A percentile compares a stretch with the other conserved stretches of the same genome.
Evolutionary conservation across 2,888 invertebrate genomes (phyloP).

Genomic region (Drosophila anomalipes): DNA sequence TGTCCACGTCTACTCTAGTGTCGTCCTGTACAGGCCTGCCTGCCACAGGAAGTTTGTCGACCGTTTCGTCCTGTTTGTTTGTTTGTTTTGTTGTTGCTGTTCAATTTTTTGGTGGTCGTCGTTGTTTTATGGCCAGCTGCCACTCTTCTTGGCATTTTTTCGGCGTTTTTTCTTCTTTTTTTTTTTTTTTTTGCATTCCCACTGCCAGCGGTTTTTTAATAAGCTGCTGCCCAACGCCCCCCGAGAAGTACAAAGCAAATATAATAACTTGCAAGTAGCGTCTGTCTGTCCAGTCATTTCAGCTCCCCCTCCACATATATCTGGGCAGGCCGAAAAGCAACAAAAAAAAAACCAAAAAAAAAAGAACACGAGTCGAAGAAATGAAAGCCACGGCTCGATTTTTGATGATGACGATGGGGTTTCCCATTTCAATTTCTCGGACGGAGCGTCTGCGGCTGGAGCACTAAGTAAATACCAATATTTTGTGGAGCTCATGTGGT

Average conservation of each 20-base stretch:
- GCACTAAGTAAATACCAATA: conserved; percentile 72
- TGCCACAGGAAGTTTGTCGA: conserved; percentile 47
- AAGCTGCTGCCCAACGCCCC: conserved; percentile 60
- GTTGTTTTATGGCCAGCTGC: conserved; percentile 68
- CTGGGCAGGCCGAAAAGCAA: conserved; percentile 21
- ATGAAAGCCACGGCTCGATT: conserved; percentile 51
- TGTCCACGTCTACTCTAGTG: conserved; percentile 27
- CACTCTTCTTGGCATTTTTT: conserved; percentile 43
- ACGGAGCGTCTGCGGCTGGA: conserved; percentile 67
- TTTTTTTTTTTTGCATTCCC: conserved; percentile 52
- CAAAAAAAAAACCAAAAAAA: conserved; percentile 15
- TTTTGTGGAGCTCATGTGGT: conserved; percentile 45
- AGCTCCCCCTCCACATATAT: conserved; percentile 25
- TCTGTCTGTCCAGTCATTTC: conserved; percentile 57
- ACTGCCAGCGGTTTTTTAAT: conserved; percentile 67
- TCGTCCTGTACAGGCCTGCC: conserved; percentile 11
- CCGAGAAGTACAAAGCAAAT: conserved; percentile 80
- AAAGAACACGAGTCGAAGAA: conserved; percentile 36
- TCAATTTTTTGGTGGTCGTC: conserved; percentile 74
- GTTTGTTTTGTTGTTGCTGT: conserved; percentile 53
- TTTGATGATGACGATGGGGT: conserved; percentile 27
- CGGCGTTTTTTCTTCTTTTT: conserved; percentile 17
- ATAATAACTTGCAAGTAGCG: conserved; percentile 80
- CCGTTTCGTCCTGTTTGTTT: neutral
- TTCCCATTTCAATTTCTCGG: neutral